Base-by-base conservation (phyloP, 2,888 invertebrate genomes). In the Eupsilia transversa region DNA sequence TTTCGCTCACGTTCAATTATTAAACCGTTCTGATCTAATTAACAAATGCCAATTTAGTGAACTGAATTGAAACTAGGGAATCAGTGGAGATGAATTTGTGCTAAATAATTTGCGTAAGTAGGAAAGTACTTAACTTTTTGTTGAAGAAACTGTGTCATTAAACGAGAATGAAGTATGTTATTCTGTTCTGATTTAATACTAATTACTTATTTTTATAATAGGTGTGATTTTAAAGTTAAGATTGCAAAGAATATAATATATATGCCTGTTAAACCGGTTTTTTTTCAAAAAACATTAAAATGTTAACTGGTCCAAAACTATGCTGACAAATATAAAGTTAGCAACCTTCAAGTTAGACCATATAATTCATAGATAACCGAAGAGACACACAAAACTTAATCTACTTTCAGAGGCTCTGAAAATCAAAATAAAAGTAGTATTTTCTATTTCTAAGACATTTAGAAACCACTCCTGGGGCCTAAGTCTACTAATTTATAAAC, bases 21-120 rank as follows among this genome's bases (percentile, higher is more conserved):
- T 89, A 91, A 90, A 89, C 87, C 89, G 90, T 91, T 91, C 90
- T 91, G 91, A 91, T 92, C 92, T 93, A 92, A 92, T 93, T 92
- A 92, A 89, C 92, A 90, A 91, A 92, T 89, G 89, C 88, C 92
- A 92, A 91, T 92, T 92, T 92, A 89, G 91, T 90, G 85, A 85
- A 88, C 88, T 87, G 87, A 83, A 88, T 88, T 84, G 80, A 71
- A 85, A 89, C 82, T 87, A 70, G 38, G 75, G 63, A 68, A 71
- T 64, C 52, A 9, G 56, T 90, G 72, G 90, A 89, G 88, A 38
- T 10, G 81, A 35, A 6, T 52, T 67, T 33, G 20, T 43, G 0
- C 7, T 27, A 52, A 61, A 60, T 41, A n/a, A 59, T 63, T 70
- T 71, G 9, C 0, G 2, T 33, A 1, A 56, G n/a, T n/a, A 46